Percentiles rank a stretch among this genome's conserved stretches.
phyloP scores from a whole-genome alignment of 1,140 invertebrate species.

The Hycleus cichorii region DNA sequence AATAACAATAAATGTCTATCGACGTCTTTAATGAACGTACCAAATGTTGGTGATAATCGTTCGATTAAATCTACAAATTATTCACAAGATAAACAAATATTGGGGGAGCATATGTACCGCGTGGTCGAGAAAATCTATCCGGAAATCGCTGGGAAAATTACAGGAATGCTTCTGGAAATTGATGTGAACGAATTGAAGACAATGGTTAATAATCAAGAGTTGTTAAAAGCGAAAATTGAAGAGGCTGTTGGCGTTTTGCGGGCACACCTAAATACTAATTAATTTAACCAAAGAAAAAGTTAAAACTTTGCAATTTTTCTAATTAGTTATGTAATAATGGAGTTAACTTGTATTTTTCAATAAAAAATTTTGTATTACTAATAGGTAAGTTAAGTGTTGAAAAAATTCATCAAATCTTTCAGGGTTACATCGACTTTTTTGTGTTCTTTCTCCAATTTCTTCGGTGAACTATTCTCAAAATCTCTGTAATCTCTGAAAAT shows the following conservation, averaged over 20 bases:
- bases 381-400: slow-evolving; percentile 9
- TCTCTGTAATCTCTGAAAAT: too few species aligned
- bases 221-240: slow-evolving; percentile 36
- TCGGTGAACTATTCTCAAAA: too few species aligned
- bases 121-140: slow-evolving; percentile 58
- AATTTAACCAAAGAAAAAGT: neutral
- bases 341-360: neutral
- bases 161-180: slow-evolving; percentile 75
- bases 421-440: too few species aligned
- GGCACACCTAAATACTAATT: slow-evolving; percentile 25
- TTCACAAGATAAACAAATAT: slow-evolving; percentile 66
- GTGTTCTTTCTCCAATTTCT: too few species aligned
- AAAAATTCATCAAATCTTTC: too few species aligned
- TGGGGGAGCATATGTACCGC: slow-evolving; percentile 67
- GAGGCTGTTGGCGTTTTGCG: slow-evolving; percentile 39
- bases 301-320: too few species aligned
- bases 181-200: slow-evolving; percentile 65
- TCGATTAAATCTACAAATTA: slow-evolving; percentile 44
- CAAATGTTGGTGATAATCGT: slow-evolving; percentile 4
- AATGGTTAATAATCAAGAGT: slow-evolving; percentile 37
- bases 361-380: slow-evolving; percentile 5
- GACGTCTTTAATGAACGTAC: neutral
- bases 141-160: slow-evolving; percentile 67
- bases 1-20: slow-evolving; percentile 33
- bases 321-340: too few species aligned